Evolutionary conservation across 2,113 vertebrate genomes (phyloP).

Genomic region (Atractosteus spatula): DNA sequence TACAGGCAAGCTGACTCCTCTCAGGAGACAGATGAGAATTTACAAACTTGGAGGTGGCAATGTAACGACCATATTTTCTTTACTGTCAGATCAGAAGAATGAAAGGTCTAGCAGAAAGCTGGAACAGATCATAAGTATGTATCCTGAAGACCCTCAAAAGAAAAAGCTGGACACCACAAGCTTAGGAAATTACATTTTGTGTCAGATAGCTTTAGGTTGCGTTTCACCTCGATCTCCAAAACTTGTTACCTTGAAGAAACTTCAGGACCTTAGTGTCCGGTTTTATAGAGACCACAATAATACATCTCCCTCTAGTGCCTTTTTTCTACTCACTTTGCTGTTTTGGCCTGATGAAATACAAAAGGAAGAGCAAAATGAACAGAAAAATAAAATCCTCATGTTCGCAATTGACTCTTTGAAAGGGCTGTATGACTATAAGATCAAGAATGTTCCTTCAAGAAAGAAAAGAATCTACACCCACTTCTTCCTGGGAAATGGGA

Average conservation of each 20-base stretch:
- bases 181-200: constrained; percentile 55
- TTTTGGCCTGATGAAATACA: constrained; percentile 63
- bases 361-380: constrained; percentile 36
- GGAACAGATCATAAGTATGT: constrained; percentile 51
- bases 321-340: constrained; percentile 57
- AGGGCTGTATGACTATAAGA: constrained; percentile 39
- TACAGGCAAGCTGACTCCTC: not conserved
- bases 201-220: constrained; percentile 59
- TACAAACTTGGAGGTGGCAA: constrained; percentile 57
- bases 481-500: constrained; percentile 58
- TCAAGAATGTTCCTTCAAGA: constrained; percentile 40
- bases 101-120: constrained; percentile 40
- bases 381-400: constrained; percentile 44
- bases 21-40: constrained; percentile 49
- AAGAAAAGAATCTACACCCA: constrained; percentile 55
- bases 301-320: constrained; percentile 38
- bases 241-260: constrained; percentile 34
- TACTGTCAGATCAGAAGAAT: constrained; percentile 47
- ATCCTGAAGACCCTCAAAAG: constrained; percentile 23
- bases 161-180: constrained; percentile 49
- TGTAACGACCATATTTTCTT: constrained; percentile 51
- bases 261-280: constrained; percentile 43
- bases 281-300: constrained; percentile 29
- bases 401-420: constrained; percentile 52
- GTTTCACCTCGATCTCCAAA: constrained; percentile 50